Base-by-base conservation (phyloP, 2,888 invertebrate genomes). In the Macroteleia sp. region DNA sequence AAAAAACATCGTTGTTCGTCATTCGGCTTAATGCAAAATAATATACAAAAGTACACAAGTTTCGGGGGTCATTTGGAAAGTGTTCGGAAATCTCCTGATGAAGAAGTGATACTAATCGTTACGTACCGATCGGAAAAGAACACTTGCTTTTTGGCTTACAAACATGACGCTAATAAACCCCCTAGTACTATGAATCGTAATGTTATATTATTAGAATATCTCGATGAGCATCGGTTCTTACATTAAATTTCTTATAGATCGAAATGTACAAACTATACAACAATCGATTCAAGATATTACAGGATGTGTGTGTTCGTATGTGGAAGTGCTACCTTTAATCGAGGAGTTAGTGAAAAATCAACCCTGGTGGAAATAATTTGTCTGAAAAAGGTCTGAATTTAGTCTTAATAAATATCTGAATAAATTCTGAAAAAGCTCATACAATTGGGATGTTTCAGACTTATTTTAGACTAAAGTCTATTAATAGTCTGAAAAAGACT, bases 221-320 rank as follows among this genome's bases (percentile, higher is more conserved):
- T 78, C 64, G 50, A 64, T 78, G 74, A 78, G 70, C 74, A 30
- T 74, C 59, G 64, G 20, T 64, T n/a, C 61, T 73, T 77, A 73
- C 12, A 14, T 73, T 73, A 77, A 42, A 34, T 74, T 59, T 64
- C 52, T 78, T 74, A 64, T 77, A 64, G 70, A 66, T 75, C 46
- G 42, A 75, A 75, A 71, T 79, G 48, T 75, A 79, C 75, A 75
- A 79, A 79, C 79, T 79, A 75, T 79, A 71, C 71, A 79, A 79
- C 71, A 67, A 61, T 66, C 16, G 46, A 12, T 70, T 64, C n/a
- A 28, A 52, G 56, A 52, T 16, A 5, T 64, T 42, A 20, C 12
- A 28, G 70, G 22, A 69, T 39, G 25, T 44, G 54, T 61, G n/a
- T n/a, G n/a, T n/a, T n/a, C n/a, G n/a, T n/a, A 19, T 57, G 22